Evolutionary conservation across 2,888 invertebrate genomes (phyloP).

Genomic region (Lucinisca nassula): DNA sequence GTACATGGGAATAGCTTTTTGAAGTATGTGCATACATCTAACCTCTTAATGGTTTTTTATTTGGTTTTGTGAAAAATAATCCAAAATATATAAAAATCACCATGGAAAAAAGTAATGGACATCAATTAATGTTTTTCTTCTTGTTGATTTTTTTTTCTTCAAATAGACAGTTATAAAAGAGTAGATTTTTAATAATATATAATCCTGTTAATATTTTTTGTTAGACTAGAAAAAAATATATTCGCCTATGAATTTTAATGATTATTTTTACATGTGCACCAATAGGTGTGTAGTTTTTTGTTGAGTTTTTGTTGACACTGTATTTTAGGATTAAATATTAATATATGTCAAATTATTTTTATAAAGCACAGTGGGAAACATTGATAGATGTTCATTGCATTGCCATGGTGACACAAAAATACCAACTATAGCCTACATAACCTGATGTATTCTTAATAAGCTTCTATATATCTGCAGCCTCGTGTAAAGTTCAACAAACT

Average conservation of each 20-base stretch:
- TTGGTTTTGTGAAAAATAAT: slow-evolving; percentile 6
- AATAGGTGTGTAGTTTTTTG: not conserved
- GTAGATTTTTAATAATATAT: slow-evolving; percentile 10
- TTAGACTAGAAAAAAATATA: slow-evolving; percentile 3
- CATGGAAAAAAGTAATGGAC: not conserved
- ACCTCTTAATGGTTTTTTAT: not conserved
- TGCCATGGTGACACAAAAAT: not conserved
- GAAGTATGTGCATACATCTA: not conserved
- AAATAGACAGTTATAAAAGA: not conserved
- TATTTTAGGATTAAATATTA: not conserved
- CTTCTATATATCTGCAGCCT: not conserved
- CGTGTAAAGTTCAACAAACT: not conserved
- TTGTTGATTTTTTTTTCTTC: not conserved
- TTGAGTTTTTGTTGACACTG: not conserved
- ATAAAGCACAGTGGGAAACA: not conserved
- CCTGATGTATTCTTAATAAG: not conserved
- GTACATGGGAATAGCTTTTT: not conserved
- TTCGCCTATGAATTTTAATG: not conserved
- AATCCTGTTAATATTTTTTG: not conserved
- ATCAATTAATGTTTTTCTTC: not conserved
- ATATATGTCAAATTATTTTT: not conserved
- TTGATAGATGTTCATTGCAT: not conserved
- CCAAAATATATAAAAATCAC: not conserved
- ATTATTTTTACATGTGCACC: not conserved
- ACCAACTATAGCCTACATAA: not conserved